Evolutionary conservation across 2,113 vertebrate species (phyloP).

Genomic region (Ellobius talpinus): DNA sequence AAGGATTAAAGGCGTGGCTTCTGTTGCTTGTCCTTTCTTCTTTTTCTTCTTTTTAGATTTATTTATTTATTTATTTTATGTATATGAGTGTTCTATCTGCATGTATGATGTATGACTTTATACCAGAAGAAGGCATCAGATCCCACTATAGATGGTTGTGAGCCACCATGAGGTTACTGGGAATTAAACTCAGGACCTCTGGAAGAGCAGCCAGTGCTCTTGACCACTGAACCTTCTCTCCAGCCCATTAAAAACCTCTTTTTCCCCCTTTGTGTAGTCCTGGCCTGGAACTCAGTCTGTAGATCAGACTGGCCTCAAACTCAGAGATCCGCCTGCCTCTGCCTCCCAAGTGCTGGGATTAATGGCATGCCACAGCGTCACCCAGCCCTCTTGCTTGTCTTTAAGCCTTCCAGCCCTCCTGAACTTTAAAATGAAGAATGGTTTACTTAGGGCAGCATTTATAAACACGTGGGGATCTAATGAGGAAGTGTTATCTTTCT

Average conservation of each 20-base stretch:
- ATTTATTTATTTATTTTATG: not conserved
- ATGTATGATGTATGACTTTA: not conserved
- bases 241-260: not conserved
- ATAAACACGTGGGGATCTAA: not conserved
- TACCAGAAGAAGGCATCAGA: not conserved
- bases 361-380: not conserved
- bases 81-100: not conserved
- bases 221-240: not conserved
- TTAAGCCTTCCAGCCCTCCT: conserved; percentile 32
- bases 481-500: not conserved
- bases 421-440: conserved; percentile 12
- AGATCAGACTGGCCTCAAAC: not conserved
- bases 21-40: not conserved
- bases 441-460: not conserved
- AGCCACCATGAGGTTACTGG: not conserved
- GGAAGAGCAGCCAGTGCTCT: not conserved
- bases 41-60: too few species aligned
- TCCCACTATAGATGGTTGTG: not conserved
- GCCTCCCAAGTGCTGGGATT: not conserved
- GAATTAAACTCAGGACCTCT: not conserved
- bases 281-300: not conserved
- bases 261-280: not conserved
- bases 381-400: not conserved
- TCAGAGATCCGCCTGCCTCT: not conserved
- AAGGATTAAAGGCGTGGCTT: not conserved